Evolutionary conservation across 37 sponge, comb jelly and placozoan genomes (phyloP), one percentile per base, ranked within the genome.

Genomic region (Geodia barretti): DNA sequence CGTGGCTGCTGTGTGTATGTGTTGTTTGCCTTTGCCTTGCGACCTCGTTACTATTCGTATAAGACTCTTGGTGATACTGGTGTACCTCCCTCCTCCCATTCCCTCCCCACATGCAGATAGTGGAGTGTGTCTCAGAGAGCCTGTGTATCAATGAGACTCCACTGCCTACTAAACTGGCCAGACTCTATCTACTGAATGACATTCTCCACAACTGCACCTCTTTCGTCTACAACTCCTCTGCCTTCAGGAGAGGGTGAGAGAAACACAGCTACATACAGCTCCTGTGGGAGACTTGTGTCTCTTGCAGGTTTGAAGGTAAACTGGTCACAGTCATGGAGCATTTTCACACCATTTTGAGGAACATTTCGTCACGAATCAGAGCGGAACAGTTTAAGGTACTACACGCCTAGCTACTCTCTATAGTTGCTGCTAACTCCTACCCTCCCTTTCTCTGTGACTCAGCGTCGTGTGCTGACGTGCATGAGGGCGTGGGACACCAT

Each of bases 121-220:
- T 98, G 43, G 97, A 98, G 39, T 98, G 96, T 75, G 88, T 98
- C 19, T 69, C 72, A 4, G 99, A 98, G 79, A 84, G 97, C n/a
- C 84, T 98, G 77, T 77, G 81, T 47, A 94, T 98, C 20, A 60
- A 60, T 17, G 92, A 92, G 70, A 98, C 97, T 24, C 96, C 97
- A 4, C 83, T 93, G 29, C 84, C 86, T 8, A 78, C 79, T 28
- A 98, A 98, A 70, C 54, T 91, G 24, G 97, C 99, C 14, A 73
- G 99, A 2, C 69, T 98, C 25, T 98, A 89, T 77, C 89, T 98
- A 20, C 76, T 91, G 23, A 92, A 82, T 72, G 99, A 98, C 79
- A 92, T 98, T 19, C 83, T 98, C 11, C 87, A 93, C 33, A 98
- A 98, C 86, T 87, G 91, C 60, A 74, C 80, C 35, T 72, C 97